Evolutionary conservation across 2,797 vertebrate genomes (phyloP).

Genomic region (Podarcis siculus): DNA sequence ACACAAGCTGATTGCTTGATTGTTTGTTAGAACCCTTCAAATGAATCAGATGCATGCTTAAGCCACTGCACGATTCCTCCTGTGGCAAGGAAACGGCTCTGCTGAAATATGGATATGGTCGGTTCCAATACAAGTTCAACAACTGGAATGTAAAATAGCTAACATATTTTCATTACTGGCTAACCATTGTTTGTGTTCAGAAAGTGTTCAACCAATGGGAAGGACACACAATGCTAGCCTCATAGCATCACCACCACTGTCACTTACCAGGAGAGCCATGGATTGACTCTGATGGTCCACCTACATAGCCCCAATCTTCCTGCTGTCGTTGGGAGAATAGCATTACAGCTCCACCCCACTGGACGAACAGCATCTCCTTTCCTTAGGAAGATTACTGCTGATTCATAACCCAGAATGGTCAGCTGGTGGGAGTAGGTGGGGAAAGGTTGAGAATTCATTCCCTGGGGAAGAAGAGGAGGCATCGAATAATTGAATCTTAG

Average conservation of each 20-base stretch:
- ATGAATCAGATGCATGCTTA: neutral
- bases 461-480: too few relatives aligned
- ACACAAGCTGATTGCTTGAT: neutral
- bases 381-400: neutral
- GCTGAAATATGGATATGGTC: neutral
- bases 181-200: neutral
- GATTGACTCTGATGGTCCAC: too few relatives aligned
- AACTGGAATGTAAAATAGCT: neutral
- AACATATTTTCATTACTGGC: neutral
- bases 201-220: too few relatives aligned
- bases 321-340: too few relatives aligned
- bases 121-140: neutral
- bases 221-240: too few relatives aligned
- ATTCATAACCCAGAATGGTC: neutral
- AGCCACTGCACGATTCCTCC: neutral
- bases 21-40: conserved; percentile 9
- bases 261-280: too few relatives aligned
- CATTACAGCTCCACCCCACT: too few relatives aligned
- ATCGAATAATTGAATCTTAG: too few relatives aligned
- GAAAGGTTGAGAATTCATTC: neutral
- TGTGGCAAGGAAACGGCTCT: neutral
- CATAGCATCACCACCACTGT: too few relatives aligned
- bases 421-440: neutral
- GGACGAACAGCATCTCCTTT: neutral
- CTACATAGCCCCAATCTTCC: too few relatives aligned